These are phyloP conservation scores for Rotaria socialis DNA, from an alignment of 2,888 invertebrate species.

Conservation along the genomic window DNA sequence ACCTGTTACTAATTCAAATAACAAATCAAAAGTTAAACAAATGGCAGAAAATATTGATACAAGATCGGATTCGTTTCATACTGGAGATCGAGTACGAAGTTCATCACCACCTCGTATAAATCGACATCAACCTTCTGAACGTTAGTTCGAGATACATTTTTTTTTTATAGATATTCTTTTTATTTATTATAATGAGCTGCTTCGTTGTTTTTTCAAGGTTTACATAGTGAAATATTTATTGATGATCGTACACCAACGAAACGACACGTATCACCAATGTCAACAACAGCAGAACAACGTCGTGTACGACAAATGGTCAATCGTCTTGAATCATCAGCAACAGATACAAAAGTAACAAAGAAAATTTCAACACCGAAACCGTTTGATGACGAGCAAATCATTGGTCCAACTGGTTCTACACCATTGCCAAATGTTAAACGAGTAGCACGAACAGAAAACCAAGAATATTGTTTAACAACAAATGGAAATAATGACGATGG, in stretches of 20 bases:
- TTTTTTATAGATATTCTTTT: neutral
- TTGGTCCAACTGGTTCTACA: neutral
- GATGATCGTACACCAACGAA: neutral
- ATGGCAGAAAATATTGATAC: conserved; percentile 12
- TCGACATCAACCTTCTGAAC: neutral
- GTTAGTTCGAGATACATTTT: neutral
- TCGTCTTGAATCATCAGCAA: neutral
- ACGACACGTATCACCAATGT: neutral
- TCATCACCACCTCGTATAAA: neutral
- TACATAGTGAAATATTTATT: neutral
- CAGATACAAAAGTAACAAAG: too few relatives aligned
- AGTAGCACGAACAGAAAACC: neutral
- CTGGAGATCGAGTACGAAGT: neutral
- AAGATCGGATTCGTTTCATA: neutral
- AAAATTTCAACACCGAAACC: neutral
- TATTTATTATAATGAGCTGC: neutral
- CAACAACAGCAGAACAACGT: neutral
- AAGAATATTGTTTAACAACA: neutral
- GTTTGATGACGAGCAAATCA: neutral
- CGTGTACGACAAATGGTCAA: conserved; percentile 9
- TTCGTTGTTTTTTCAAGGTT: neutral
- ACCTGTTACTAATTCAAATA: neutral
- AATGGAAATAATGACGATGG: neutral
- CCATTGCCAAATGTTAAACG: neutral
- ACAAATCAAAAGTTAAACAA: neutral